Base-by-base conservation (phyloP, 2,888 invertebrate genomes). In the Copidosoma aretas region DNA sequence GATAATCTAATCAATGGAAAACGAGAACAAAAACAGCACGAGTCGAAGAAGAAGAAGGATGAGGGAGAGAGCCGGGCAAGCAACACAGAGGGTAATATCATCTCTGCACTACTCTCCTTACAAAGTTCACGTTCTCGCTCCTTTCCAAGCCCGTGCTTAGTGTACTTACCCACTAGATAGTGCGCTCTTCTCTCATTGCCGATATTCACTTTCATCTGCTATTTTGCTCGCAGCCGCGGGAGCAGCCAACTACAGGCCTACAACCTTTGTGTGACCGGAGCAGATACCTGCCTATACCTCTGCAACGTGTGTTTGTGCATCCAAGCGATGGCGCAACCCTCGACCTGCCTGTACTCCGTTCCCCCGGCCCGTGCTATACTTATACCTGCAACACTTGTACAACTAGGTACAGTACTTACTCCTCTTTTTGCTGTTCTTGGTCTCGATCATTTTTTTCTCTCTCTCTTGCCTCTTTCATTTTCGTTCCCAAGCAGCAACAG, bases 151-250 rank as follows among this genome's bases (percentile, higher is more conserved):
- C 43, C 43, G 12, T 12, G 43, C 12, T n/a, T n/a, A n/a, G 43
- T 17, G 12, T 32, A 32, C 32, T 32, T 32, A 32, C 32, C 32
- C 8, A 32, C 32, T 32, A 32, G 32, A 8, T 8, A 32, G 32
- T 32, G 32, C 58, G 14, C 39, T 58, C 41, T 41, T 41, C 39
- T 46, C 24, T 41, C 39, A 60, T 65, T 63, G 65, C 71, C 63
- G 71, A 58, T 51, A 70, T 74, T 75, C 71, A 81, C 81, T 81
- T 81, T 81, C 80, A 79, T 78, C 77, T 17, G 72, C 67, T 71
- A 79, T 79, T 80, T 81, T 79, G 75, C 72, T 71, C 74, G 73
- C 71, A 64, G 72, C 43, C 63, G 63, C 53, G 25, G 19, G 24
- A 15, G 43, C 17, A 46, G 15, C 14, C 43, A 46, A 17, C 15